These are phyloP conservation scores for Agriotes lineatus DNA, from an alignment of 2,888 invertebrate genomes.

Conservation along the genomic window DNA sequence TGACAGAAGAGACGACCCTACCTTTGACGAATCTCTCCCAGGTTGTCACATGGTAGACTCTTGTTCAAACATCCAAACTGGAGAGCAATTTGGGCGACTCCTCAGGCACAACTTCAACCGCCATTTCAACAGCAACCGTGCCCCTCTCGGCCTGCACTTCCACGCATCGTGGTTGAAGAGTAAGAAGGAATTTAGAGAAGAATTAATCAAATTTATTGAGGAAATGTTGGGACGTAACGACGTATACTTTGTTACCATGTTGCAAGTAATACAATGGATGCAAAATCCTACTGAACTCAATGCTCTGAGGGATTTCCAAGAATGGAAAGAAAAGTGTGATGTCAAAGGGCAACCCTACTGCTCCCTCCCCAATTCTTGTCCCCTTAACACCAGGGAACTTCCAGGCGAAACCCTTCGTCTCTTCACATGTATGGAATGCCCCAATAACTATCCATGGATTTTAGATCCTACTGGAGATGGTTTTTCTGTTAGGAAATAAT, in stretches of 20 bases:
- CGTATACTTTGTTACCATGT: conserved; percentile 93
- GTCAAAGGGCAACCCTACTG: conserved; percentile 95
- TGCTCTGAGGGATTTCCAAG: conserved; percentile 89
- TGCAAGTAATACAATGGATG: conserved; percentile 95
- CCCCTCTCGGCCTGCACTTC: conserved; percentile 93
- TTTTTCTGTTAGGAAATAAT: conserved; percentile 84
- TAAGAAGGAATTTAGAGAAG: conserved; percentile 92
- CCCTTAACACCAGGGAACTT: conserved; percentile 88
- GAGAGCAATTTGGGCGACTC: conserved; percentile 90
- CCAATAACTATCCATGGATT: conserved; percentile 95
- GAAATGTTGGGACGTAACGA: conserved; percentile 91
- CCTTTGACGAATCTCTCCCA: conserved; percentile 92
- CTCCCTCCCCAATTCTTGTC: conserved; percentile 91
- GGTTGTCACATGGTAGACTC: conserved; percentile 97
- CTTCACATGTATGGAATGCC: conserved; percentile 96
- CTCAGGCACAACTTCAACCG: conserved; percentile 95
- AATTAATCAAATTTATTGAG: conserved; percentile 92
- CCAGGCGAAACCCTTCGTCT: conserved; percentile 93
- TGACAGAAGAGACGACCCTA: conserved; percentile 93
- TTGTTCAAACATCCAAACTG: conserved; percentile 91
- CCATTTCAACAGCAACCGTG: conserved; percentile 92
- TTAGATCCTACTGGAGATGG: conserved; percentile 95
- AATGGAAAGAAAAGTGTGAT: conserved; percentile 96
- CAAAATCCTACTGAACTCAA: conserved; percentile 92
- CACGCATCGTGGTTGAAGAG: conserved; percentile 96